Conservation (phyloP, 1,140 invertebrate species). For the Drosophila obscura region DNA sequence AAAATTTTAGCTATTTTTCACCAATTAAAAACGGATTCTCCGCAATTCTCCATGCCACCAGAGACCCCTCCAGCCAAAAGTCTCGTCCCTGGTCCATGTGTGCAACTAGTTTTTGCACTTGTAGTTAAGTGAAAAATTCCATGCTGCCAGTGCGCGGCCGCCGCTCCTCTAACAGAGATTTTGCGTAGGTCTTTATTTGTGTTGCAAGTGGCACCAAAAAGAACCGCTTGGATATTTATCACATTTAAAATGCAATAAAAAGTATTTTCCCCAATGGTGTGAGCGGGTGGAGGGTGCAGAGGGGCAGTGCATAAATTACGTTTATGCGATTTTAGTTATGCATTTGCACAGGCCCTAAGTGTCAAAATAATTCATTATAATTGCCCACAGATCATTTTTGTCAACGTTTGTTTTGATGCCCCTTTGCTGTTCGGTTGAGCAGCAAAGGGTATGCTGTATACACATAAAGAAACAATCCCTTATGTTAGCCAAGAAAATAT, state of each 20-base stretch:
- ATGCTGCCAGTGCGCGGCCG: slow-evolving; percentile 34
- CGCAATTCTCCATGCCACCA: slow-evolving; percentile 60
- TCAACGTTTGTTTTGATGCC: slow-evolving; percentile 52
- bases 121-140: slow-evolving; percentile 72
- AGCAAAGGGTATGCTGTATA: too few relatives aligned
- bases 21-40: slow-evolving; percentile 82
- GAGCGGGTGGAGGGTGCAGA: slow-evolving; percentile 17
- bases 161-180: slow-evolving; percentile 11
- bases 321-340: slow-evolving; percentile 77
- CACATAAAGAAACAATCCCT: too few relatives aligned
- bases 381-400: slow-evolving; percentile 83
- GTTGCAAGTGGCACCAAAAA: slow-evolving; percentile 41
- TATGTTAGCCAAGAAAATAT: too few relatives aligned
- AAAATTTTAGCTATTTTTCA: slow-evolving; percentile 77
- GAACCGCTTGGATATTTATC: slow-evolving; percentile 70
- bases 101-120: slow-evolving; percentile 33
- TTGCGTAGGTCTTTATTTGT: slow-evolving; percentile 63
- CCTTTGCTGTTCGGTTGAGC: too few relatives aligned
- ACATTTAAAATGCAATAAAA: slow-evolving; percentile 83
- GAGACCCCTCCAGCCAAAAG: slow-evolving; percentile 27
- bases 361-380: slow-evolving; percentile 83
- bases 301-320: slow-evolving; percentile 69
- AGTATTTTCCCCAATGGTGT: slow-evolving; percentile 53
- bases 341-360: slow-evolving; percentile 73
- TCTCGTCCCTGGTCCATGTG: too few relatives aligned